These are phyloP conservation scores for Gnathonemus echidnorhynchus DNA, from an alignment of 2,113 vertebrate species.

Conservation along the genomic window DNA sequence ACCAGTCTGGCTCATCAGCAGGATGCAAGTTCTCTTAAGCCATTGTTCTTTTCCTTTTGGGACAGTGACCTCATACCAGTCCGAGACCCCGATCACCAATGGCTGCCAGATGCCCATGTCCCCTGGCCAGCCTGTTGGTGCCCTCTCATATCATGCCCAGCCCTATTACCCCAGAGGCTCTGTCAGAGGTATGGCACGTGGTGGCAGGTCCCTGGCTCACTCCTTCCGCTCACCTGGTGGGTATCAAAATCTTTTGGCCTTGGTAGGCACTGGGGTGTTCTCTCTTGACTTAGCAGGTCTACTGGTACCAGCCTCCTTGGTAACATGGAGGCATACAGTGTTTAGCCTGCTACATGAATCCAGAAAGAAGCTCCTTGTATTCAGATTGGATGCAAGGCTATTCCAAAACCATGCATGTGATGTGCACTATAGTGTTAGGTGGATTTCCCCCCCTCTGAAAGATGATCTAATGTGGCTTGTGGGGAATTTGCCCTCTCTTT, in stretches of 20 bases:
- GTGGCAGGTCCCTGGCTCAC: slow-evolving; percentile 65
- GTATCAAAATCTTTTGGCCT: slow-evolving; percentile 60
- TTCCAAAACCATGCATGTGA: not conserved
- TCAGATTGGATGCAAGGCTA: not conserved
- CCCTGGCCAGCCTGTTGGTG: slow-evolving; percentile 53
- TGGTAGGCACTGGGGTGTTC: not conserved
- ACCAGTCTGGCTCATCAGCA: slow-evolving; percentile 20
- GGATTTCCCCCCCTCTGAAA: not conserved
- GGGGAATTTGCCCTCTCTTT: not conserved
- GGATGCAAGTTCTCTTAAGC: not conserved
- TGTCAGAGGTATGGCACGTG: slow-evolving; percentile 70
- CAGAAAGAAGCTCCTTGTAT: not conserved
- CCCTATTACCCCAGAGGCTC: slow-evolving; percentile 67
- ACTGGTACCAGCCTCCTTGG: not conserved
- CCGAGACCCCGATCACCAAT: slow-evolving; percentile 64
- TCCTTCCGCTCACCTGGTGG: slow-evolving; percentile 65
- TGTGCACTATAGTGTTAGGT: not conserved
- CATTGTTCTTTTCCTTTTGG: not conserved
- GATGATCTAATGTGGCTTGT: not conserved
- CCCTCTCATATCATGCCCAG: slow-evolving; percentile 62
- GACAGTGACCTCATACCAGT: slow-evolving; percentile 58
- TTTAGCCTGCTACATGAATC: not conserved
- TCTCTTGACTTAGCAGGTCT: not conserved
- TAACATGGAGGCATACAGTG: not conserved
- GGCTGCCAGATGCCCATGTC: slow-evolving; percentile 69